phyloP scores from a whole-genome alignment of 2,113 vertebrate species.

The Galeopterus variegatus region DNA sequence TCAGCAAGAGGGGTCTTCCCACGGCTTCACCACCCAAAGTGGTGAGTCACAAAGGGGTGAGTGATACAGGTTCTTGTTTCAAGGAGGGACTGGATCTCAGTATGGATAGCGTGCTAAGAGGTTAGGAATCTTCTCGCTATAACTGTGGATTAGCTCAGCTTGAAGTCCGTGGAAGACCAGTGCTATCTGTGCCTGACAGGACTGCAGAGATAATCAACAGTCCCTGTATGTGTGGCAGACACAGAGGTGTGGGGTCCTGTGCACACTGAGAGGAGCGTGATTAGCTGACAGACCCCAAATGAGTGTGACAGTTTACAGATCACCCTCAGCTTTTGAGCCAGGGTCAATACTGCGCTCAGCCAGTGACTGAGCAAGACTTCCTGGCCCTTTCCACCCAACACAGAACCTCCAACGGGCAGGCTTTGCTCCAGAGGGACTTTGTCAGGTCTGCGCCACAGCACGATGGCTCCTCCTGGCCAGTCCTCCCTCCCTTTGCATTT shows the following conservation, averaged over 20 bases:
- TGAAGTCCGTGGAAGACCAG: neutral
- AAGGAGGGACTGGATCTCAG: neutral
- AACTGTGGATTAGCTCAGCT: neutral
- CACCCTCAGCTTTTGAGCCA: neutral
- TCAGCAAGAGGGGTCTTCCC: neutral
- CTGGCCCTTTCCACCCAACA: rapidly evolving
- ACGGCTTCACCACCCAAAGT: rapidly evolving
- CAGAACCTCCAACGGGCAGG: rapidly evolving
- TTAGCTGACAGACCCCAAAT: neutral
- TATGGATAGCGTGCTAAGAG: rapidly evolving
- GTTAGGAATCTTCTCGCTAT: neutral
- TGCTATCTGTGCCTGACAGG: rapidly evolving
- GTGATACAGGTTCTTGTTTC: neutral
- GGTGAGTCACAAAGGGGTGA: neutral
- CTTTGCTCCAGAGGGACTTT: neutral
- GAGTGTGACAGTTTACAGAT: neutral
- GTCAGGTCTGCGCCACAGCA: too few species aligned
- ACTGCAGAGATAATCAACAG: rapidly evolving
- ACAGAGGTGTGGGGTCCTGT: neutral
- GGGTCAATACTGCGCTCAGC: neutral
- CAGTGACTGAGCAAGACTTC: neutral
- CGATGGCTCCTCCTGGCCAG: rapidly evolving
- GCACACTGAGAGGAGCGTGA: neutral
- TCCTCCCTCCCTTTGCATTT: neutral
- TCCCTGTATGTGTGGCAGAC: rapidly evolving